Percentiles rank a stretch among this genome's conserved stretches.
These are phyloP conservation scores for Rafetus swinhoei DNA, from an alignment of 2,113 vertebrate genomes.

Conservation along the genomic window DNA sequence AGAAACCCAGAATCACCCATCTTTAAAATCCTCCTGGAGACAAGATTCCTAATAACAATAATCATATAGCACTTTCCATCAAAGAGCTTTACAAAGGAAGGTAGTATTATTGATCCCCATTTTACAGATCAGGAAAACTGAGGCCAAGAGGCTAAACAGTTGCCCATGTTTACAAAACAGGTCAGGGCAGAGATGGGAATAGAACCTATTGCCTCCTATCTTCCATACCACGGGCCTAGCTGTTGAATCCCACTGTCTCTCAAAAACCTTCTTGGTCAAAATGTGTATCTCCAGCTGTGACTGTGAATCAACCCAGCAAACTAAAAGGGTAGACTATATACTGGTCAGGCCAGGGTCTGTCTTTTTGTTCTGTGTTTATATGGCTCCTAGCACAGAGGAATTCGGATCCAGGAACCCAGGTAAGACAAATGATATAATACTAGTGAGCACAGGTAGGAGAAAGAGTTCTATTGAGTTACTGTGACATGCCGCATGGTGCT, in stretches of 20 bases:
- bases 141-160: not conserved
- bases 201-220: not conserved
- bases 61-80: constrained; percentile 7
- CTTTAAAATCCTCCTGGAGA: constrained; percentile 16
- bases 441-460: not conserved
- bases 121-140: not conserved
- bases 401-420: not conserved
- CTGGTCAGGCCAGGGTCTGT: not conserved
- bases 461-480: not conserved
- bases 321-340: too few relatives aligned
- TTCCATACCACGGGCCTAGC: not conserved
- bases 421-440: not conserved
- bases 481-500: not conserved
- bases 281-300: not conserved
- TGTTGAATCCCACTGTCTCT: not conserved
- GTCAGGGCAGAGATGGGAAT: not conserved
- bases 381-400: not conserved
- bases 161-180: not conserved
- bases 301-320: not conserved
- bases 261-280: not conserved
- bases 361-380: not conserved
- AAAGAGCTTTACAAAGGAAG: not conserved
- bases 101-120: not conserved
- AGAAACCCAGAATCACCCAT: constrained; percentile 31
- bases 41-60: not conserved